A percentile compares a stretch with the other conserved stretches of the same genome.
phyloP scores from a whole-genome alignment of 2,888 invertebrate genomes.

The Eudasyphora cyanicolor region DNA sequence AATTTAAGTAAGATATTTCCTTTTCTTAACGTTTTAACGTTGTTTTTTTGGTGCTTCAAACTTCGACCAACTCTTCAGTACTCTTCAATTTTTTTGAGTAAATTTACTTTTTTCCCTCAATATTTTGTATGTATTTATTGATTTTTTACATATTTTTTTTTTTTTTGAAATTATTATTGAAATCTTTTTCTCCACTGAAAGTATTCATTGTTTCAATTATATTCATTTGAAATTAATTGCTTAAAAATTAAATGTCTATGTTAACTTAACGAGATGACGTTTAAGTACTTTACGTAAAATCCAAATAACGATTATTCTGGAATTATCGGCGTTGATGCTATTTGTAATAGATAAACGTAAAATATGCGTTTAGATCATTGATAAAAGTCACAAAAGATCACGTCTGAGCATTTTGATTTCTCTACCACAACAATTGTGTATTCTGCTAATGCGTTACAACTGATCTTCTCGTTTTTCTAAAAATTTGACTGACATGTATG shows the following conservation, averaged over 20 bases:
- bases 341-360: neutral
- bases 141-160: neutral
- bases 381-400: no score
- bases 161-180: neutral
- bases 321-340: neutral
- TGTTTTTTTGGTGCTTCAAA: no score
- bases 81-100: neutral
- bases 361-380: no score
- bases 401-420: no score
- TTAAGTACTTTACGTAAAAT: neutral
- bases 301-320: neutral
- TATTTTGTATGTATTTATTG: neutral
- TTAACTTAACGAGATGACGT: neutral
- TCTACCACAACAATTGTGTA: no score
- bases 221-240: neutral
- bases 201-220: neutral
- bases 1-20: no score
- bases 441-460: no score
- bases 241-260: constrained; percentile 4
- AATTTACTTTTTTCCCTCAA: neutral
- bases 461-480: no score
- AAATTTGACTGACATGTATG: no score
- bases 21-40: no score
- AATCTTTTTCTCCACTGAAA: constrained; percentile 14
- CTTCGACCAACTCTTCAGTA: no score